Evolutionary conservation across 2,888 invertebrate species (phyloP).

Genomic region (Xiphydria camelus): DNA sequence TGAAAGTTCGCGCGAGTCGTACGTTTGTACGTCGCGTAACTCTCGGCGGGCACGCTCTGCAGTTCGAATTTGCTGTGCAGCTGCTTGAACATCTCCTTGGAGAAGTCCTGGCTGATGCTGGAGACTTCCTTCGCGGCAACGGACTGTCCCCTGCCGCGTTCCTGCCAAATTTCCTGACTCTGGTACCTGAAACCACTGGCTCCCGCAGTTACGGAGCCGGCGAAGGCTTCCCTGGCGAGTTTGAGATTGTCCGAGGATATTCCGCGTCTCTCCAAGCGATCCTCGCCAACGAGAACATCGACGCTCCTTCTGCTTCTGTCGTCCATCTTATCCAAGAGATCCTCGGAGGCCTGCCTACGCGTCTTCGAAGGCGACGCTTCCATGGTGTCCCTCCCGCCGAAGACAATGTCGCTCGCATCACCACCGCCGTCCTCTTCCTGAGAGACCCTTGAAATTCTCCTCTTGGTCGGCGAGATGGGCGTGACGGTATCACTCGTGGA

Average conservation of each 20-base stretch:
- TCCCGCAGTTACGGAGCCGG: slow-evolving; percentile 16
- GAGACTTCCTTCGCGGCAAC: background rate
- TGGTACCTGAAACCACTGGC: slow-evolving; percentile 24
- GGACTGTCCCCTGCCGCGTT: background rate
- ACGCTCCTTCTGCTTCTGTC: slow-evolving; percentile 25
- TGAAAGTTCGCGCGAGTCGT: slow-evolving; percentile 18
- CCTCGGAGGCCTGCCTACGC: slow-evolving; percentile 44
- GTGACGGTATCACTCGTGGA: slow-evolving; percentile 19
- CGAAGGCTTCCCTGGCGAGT: slow-evolving; percentile 27
- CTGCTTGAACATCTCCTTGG: slow-evolving; percentile 41
- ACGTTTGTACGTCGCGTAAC: slow-evolving; percentile 48
- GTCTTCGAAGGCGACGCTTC: slow-evolving; percentile 5
- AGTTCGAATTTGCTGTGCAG: slow-evolving; percentile 46
- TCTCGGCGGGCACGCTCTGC: slow-evolving; percentile 45
- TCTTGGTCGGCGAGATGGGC: slow-evolving; percentile 46
- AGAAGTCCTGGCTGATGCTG: slow-evolving; percentile 4
- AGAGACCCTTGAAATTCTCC: slow-evolving; percentile 17
- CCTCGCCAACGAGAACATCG: slow-evolving; percentile 11
- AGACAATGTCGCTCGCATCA: slow-evolving; percentile 7
- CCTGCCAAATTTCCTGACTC: slow-evolving; percentile 22
- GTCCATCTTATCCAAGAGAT: slow-evolving; percentile 38
- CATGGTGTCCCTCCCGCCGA: too few species aligned
- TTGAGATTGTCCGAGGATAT: slow-evolving; percentile 48
- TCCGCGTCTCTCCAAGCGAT: slow-evolving; percentile 40
- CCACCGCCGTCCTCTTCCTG: background rate